phyloP scores from a whole-genome alignment of 2,113 vertebrate genomes.

The Indicator indicator region DNA sequence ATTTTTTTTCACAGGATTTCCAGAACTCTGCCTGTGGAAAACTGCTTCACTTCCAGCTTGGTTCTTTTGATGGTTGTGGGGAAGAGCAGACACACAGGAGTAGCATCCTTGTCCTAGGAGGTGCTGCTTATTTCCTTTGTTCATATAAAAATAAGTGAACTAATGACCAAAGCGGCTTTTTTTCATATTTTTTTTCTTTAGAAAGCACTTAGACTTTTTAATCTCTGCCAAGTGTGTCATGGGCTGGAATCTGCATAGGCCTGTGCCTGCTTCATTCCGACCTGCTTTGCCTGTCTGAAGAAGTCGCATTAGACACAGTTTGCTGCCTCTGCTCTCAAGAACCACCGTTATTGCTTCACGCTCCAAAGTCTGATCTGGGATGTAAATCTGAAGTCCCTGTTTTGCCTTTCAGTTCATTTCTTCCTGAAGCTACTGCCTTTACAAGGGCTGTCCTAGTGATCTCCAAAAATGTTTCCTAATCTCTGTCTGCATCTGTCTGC shows the following conservation, averaged over 20 bases:
- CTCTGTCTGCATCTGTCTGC: neutral
- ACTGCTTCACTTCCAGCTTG: neutral
- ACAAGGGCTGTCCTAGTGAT: neutral
- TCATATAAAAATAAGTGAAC: neutral
- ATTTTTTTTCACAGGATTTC: neutral
- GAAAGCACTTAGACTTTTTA: neutral
- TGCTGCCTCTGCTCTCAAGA: neutral
- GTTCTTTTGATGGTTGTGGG: neutral
- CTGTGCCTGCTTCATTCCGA: neutral
- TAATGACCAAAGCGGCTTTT: neutral
- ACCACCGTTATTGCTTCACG: conserved; percentile 3
- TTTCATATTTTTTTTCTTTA: neutral
- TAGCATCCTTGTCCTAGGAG: neutral
- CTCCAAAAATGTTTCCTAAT: neutral
- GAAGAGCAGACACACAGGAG: neutral
- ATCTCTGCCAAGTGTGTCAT: neutral
- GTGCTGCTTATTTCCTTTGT: neutral
- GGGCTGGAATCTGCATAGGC: conserved; percentile 13
- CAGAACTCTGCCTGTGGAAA: neutral
- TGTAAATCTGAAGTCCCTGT: conserved; percentile 15
- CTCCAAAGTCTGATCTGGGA: neutral
- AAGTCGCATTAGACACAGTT: neutral
- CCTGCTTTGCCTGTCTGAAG: conserved; percentile 39
- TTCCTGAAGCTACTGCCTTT: neutral
- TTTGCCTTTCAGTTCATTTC: neutral